Evolutionary conservation across 2,797 vertebrate species (phyloP), one percentile per base, ranked within the genome.

Genomic region (Acipenser ruthenus): DNA sequence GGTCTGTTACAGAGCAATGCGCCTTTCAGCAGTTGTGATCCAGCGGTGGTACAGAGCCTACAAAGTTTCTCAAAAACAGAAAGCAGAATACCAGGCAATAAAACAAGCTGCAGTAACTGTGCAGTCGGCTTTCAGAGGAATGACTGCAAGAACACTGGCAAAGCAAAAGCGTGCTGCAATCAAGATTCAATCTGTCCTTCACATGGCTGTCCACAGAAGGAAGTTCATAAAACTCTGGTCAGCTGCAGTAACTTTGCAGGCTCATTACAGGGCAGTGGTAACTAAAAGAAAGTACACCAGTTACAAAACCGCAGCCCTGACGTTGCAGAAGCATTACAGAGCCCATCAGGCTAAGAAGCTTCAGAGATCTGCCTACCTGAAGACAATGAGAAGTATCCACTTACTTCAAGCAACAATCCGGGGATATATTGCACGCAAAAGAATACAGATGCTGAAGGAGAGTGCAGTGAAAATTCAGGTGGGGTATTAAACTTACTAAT

Each of bases 381-480:
- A 73, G 9, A 79, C 72, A 0, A 60, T 58, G 49, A 82, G 68
- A 37, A 76, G 47, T 6, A 4, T 88, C 11, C 60, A 79, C 8
- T 6, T 74, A 11, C 65, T 88, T 66, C 92, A 94, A 73, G 83
- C 88, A 15, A 67, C 59, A 69, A 60, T 80, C 4, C 84, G 83
- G 72, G 83, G 87, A 50, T 77, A 78, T 65, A 73, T 84, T 5
- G 73, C 75, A 48, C 80, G 66, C 60, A 79, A 53, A 76, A 82
- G 61, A 53, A 84, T 89, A 74, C 78, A 66, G 53, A 81, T 63
- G 74, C 69, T 84, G 6, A 87, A 77, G 70, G 67, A 15, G 11
- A 85, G 80, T 69, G 59, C 80, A 53, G 63, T 87, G 69, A 86
- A 76, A 77, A 86, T 90, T 71, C 91, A 93, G 91, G 91, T 93